phyloP scores from a whole-genome alignment of 2,113 vertebrate species.

The Clarias macrocephalus region DNA sequence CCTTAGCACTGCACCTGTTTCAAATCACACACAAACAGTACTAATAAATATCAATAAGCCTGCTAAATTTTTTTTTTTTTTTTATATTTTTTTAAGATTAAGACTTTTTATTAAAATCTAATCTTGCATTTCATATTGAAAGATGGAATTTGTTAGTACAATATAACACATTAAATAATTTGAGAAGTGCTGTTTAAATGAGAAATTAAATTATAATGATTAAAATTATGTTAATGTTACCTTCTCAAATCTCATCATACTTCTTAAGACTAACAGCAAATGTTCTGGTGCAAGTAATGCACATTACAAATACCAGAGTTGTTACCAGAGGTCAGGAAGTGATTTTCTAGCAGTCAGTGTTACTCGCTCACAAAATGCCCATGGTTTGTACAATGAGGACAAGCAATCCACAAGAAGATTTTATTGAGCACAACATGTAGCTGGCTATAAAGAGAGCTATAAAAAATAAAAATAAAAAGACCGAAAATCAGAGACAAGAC shows the following conservation, averaged over 20 bases:
- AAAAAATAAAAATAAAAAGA: no score
- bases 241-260: not conserved
- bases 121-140: not conserved
- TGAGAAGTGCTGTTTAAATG: not conserved
- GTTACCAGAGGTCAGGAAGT: no score
- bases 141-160: not conserved
- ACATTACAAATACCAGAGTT: not conserved
- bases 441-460: no score
- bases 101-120: not conserved
- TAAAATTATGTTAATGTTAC: not conserved
- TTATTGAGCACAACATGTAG: no score
- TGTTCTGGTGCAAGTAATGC: not conserved
- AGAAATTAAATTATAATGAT: no score
- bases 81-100: no score
- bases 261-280: not conserved
- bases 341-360: no score
- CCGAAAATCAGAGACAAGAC: no score
- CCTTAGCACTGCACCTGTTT: not conserved
- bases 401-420: no score
- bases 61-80: not conserved
- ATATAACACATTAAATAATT: not conserved
- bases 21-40: not conserved
- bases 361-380: no score
- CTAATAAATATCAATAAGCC: not conserved
- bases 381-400: no score